Conservation (phyloP, 2,888 invertebrate species). For the Biston betularia region DNA sequence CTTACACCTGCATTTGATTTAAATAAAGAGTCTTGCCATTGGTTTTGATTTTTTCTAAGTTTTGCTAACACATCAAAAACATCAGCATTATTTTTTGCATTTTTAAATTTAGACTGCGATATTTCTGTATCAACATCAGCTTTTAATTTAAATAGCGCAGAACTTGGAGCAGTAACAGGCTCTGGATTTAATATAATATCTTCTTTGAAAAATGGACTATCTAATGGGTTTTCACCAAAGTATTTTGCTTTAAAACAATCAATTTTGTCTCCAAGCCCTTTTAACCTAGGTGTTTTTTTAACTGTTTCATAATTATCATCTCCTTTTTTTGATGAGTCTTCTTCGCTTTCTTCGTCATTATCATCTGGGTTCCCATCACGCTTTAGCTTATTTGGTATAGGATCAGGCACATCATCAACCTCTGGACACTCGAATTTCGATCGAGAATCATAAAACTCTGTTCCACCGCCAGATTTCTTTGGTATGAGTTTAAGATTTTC, state of each 20-base stretch:
- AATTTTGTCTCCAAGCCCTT: slow-evolving; percentile 90
- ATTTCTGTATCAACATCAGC: slow-evolving; percentile 27
- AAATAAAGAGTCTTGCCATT: slow-evolving; percentile 42
- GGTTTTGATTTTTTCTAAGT: slow-evolving; percentile 49
- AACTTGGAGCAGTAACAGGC: slow-evolving; percentile 64
- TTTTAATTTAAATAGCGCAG: slow-evolving; percentile 52
- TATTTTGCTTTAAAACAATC: slow-evolving; percentile 91
- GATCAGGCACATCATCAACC: slow-evolving; percentile 83
- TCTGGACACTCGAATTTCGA: slow-evolving; percentile 82
- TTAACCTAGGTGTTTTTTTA: slow-evolving; percentile 81
- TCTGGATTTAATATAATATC: slow-evolving; percentile 80
- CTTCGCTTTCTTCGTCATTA: slow-evolving; percentile 60
- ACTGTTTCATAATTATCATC: slow-evolving; percentile 58
- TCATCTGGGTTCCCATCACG: slow-evolving; percentile 65
- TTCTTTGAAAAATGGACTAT: slow-evolving; percentile 90
- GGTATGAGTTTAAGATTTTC: slow-evolving; percentile 88
- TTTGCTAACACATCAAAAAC: slow-evolving; percentile 56
- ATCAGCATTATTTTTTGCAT: slow-evolving; percentile 42
- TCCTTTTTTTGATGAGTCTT: slow-evolving; percentile 52
- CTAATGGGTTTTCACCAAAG: slow-evolving; percentile 91
- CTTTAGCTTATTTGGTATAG: slow-evolving; percentile 82
- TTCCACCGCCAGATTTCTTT: slow-evolving; percentile 87
- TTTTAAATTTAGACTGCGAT: slow-evolving; percentile 40
- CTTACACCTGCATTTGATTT: slow-evolving; percentile 44
- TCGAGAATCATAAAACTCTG: slow-evolving; percentile 90